Evolutionary conservation across 2,888 invertebrate genomes (phyloP), one percentile per base, ranked within the genome.

Genomic region (Omphaloscelis lunosa): DNA sequence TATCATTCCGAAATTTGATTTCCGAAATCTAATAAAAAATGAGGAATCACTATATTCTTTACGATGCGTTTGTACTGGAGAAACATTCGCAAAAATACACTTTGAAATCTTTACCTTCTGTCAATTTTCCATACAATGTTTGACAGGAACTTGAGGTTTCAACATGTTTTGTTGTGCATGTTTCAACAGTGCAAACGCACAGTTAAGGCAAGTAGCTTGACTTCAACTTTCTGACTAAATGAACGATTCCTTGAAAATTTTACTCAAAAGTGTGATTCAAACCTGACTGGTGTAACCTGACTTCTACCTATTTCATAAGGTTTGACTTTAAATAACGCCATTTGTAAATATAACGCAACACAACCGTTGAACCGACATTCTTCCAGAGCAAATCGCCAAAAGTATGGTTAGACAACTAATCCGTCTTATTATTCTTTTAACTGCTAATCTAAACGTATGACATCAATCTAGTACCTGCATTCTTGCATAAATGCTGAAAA

Each of bases 401-500:
- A 61, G 39, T 72, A 27, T 23, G 12, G 62, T 23, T 11, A 45
- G 41, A 15, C 20, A 11, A 39, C 61, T 51, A n/a, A 53, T 70
- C 29, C 6, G 51, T 17, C 39, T 51, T 51, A 67, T 75, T 51
- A 41, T 45, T 75, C 15, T 29, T 59, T 3, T 29, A 76, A 9
- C 15, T 41, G 29, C 39, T 56, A 29, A 67, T 67, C 53, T 58
- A 53, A 59, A 58, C 34, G 41, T 51, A 51, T 41, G 62, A 63
- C 67, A 63, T 80, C 41, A 68, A 75, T 63, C 15, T 58, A 27
- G 23, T 41, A 51, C n/a, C 68, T 56, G 53, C 29, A 68, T 82
- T 68, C 62, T 69, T 82, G 72, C 74, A 41, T 67, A 67, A 58
- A 61, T 65, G 27, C 34, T 34, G 2, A 75, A 77, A 76, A 79